Evolutionary conservation across 2,888 invertebrate genomes (phyloP).

Genomic region (Panzeria rudis): DNA sequence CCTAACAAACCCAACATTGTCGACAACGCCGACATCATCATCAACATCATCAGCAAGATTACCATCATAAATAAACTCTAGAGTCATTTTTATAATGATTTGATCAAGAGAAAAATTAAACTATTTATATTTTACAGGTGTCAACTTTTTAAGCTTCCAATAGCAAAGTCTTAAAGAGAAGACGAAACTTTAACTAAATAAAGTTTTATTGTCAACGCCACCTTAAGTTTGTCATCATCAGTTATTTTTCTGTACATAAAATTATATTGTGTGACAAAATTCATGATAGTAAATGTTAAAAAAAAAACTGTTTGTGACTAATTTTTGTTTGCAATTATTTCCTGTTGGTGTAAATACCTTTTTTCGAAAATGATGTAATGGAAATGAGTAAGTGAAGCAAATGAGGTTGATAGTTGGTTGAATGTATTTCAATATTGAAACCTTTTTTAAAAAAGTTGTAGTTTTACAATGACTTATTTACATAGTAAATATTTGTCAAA

Average conservation of each 20-base stretch:
- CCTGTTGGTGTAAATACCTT: not conserved
- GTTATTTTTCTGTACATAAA: slow-evolving; percentile 10
- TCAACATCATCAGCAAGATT: slow-evolving; percentile 35
- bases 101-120: slow-evolving; percentile 6
- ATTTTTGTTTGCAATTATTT: slow-evolving; percentile 1
- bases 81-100: slow-evolving; percentile 38
- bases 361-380: slow-evolving; percentile 40
- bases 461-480: not conserved
- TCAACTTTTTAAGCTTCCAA: slow-evolving; percentile 46
- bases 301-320: slow-evolving; percentile 9
- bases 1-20: slow-evolving; percentile 39
- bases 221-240: slow-evolving; percentile 48
- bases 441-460: not conserved
- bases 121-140: slow-evolving; percentile 58
- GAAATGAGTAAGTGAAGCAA: slow-evolving; percentile 15
- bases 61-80: slow-evolving; percentile 46
- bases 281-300: slow-evolving; percentile 19
- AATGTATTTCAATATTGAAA: not conserved
- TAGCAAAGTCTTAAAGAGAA: not conserved
- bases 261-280: slow-evolving; percentile 3
- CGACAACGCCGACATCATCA: slow-evolving; percentile 35
- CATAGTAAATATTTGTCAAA: not conserved
- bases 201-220: slow-evolving; percentile 42
- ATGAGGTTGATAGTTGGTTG: slow-evolving; percentile 9
- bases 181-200: slow-evolving; percentile 7